A percentile compares a stretch with the other conserved stretches of the same genome.
Conservation (phyloP, 2,113 vertebrate genomes). For the Diglossa brunneiventris region DNA sequence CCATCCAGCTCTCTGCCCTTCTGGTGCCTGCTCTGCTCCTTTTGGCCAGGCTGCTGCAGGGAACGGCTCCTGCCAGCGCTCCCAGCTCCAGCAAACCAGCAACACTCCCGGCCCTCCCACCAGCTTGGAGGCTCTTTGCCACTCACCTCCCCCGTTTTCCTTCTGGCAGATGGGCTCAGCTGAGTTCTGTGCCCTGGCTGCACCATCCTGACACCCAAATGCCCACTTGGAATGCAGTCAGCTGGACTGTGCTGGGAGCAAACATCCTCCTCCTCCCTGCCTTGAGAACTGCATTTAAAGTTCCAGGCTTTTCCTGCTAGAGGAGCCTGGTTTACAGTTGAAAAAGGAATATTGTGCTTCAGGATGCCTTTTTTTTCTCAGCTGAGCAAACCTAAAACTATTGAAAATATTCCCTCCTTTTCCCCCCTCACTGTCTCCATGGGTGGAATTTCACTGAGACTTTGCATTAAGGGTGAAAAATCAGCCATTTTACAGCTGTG, state of each 20-base stretch:
- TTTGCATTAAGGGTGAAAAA: not conserved
- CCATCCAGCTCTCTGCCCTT: slow-evolving; percentile 23
- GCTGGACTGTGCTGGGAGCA: not conserved
- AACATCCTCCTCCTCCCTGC: not conserved
- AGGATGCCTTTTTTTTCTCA: not conserved
- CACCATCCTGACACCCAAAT: not conserved
- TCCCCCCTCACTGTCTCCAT: fast-evolving
- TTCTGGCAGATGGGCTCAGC: slow-evolving; percentile 40
- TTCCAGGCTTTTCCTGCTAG: not conserved
- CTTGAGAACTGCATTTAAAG: not conserved
- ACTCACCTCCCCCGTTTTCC: not conserved
- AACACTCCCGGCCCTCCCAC: not conserved
- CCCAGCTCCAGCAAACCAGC: not conserved
- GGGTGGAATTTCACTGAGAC: not conserved
- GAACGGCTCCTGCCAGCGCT: not conserved
- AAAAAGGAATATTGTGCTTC: not conserved
- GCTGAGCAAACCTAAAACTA: not conserved
- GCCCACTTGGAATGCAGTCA: not conserved
- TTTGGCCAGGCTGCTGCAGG: not conserved
- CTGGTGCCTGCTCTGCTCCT: slow-evolving; percentile 35
- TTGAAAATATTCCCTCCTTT: not conserved
- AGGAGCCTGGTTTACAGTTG: not conserved
- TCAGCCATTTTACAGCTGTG: fast-evolving
- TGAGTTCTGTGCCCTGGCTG: not conserved
- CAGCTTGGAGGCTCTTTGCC: not conserved